A percentile compares a stretch with the other conserved stretches of the same genome.
Conservation (phyloP, 2,113 vertebrate genomes). For the Oreochromis spilurus region DNA sequence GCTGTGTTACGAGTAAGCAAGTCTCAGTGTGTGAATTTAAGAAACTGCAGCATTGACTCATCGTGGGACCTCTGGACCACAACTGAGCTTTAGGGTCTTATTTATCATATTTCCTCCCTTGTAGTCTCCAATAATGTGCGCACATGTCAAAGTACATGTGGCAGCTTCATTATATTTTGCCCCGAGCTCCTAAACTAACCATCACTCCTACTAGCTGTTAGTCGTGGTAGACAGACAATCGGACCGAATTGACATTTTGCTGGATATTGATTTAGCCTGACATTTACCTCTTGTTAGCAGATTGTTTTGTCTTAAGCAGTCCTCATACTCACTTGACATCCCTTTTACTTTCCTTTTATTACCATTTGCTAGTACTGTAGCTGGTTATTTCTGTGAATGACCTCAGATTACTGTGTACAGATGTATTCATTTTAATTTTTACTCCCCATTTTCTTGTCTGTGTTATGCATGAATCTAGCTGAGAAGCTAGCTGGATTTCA, state of each 20-base stretch:
- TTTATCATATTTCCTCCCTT: not conserved
- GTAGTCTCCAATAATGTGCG: not conserved
- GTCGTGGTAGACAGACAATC: not conserved
- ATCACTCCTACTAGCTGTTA: not conserved
- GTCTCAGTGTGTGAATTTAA: not conserved
- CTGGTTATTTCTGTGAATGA: not conserved
- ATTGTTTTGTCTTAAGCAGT: not conserved
- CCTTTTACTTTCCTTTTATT: not conserved
- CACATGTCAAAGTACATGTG: not conserved
- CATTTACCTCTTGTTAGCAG: not conserved
- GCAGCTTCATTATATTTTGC: not conserved
- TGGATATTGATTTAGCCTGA: not conserved
- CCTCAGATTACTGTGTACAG: not conserved
- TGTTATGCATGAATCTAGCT: rapidly evolving
- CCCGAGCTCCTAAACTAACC: not conserved
- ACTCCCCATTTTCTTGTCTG: not conserved
- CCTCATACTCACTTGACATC: not conserved
- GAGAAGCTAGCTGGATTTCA: not conserved
- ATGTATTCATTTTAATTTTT: not conserved
- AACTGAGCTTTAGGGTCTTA: not conserved
- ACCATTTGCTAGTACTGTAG: not conserved
- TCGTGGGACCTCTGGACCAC: not conserved
- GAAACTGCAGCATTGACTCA: not conserved
- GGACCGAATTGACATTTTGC: not conserved
- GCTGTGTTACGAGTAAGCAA: not conserved